Conservation (phyloP, 2,888 invertebrate genomes). For the Tenthredo livida region DNA sequence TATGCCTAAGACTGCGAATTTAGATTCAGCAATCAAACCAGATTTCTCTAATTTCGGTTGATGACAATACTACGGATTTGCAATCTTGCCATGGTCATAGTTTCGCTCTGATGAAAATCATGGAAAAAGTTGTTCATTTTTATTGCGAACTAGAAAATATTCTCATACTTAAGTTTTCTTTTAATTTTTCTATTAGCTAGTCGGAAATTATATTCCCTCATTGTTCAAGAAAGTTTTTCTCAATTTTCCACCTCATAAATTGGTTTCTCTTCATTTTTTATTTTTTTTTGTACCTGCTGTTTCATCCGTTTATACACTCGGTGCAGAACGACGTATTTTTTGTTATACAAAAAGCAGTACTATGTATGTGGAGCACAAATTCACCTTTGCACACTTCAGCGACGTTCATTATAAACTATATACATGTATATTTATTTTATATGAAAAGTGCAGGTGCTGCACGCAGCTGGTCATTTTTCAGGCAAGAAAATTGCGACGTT, state of each 20-base stretch:
- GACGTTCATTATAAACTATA: neutral
- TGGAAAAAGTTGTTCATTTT: neutral
- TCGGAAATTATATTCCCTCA: neutral
- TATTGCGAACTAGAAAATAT: neutral
- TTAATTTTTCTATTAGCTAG: neutral
- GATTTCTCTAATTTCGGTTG: neutral
- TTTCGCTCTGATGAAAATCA: neutral
- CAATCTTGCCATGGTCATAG: neutral
- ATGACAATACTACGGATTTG: neutral
- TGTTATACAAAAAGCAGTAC: neutral
- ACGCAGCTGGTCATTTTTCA: slow-evolving; percentile 23
- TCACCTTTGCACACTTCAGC: neutral
- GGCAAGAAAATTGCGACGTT: neutral
- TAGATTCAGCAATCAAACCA: neutral
- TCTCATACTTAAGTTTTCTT: neutral
- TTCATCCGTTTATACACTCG: slow-evolving; percentile 13
- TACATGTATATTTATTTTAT: neutral
- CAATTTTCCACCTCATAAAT: neutral
- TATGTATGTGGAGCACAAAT: neutral
- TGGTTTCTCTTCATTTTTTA: neutral
- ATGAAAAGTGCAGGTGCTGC: neutral
- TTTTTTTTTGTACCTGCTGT: neutral
- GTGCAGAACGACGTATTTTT: neutral
- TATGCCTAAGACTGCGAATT: neutral
- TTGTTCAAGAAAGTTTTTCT: neutral